Percentiles rank a stretch among this genome's conserved stretches.
phyloP scores from a whole-genome alignment of 2,888 invertebrate genomes.

The Macroteleia sp. region DNA sequence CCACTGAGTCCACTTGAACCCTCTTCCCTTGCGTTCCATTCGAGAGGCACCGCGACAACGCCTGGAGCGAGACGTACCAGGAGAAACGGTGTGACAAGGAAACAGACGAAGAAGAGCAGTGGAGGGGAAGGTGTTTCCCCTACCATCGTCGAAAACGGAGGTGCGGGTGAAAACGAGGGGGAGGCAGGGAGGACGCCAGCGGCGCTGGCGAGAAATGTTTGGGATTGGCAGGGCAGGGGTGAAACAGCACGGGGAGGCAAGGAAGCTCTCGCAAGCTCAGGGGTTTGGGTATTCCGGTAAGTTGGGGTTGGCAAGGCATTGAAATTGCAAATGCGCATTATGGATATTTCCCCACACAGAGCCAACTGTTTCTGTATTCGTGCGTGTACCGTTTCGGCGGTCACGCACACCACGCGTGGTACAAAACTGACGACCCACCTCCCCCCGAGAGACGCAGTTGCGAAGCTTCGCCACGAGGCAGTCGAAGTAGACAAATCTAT shows the following conservation, averaged over 20 bases:
- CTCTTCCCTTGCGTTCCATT: background rate
- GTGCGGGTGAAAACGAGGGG: no score
- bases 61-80: conserved; percentile 17
- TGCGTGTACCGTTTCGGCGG: conserved; percentile 59
- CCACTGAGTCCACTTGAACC: background rate
- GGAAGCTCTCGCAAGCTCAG: conserved; percentile 37
- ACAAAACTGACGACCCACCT: conserved; percentile 3
- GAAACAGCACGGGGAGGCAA: conserved; percentile 38
- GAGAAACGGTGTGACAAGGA: conserved; percentile 13
- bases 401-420: conserved; percentile 54
- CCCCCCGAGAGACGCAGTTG: conserved; percentile 28
- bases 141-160: no score
- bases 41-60: conserved; percentile 8
- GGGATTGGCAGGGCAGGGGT: conserved; percentile 60
- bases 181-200: conserved; percentile 29
- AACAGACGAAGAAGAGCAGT: conserved; percentile 15
- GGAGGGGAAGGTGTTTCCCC: conserved; percentile 1
- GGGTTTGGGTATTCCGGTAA: conserved; percentile 74
- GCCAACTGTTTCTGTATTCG: conserved; percentile 72
- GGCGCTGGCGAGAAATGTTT: conserved; percentile 64
- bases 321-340: conserved; percentile 84
- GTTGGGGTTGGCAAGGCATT: conserved; percentile 80
- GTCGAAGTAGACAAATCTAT: conserved; percentile 42
- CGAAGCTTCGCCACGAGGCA: conserved; percentile 12
- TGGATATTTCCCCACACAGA: conserved; percentile 83